Evolutionary conservation across 2,888 invertebrate species (phyloP), one percentile per base, ranked within the genome.

Genomic region (Agonopterix heracliana): DNA sequence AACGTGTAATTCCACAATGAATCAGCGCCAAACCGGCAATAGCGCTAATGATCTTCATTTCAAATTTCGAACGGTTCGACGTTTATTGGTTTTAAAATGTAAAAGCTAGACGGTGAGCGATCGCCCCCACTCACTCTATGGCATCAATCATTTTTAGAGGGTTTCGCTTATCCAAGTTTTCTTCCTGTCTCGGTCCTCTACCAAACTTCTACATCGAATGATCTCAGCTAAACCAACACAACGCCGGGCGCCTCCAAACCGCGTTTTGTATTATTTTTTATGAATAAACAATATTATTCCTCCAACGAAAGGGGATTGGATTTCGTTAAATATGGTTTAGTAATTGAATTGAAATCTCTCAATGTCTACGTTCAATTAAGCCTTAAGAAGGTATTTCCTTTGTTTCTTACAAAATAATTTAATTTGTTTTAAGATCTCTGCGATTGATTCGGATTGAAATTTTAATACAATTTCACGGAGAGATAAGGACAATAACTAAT

Each of bases 141-240:
- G 85, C 89, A 89, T 89, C 89, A 89, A 89, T 89, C 89, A 89
- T 89, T 85, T 85, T 87, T 87, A 81, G 89, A 86, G 88, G 88
- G 89, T 81, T 89, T 89, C 88, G 81, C 78, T 85, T 85, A 85
- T 85, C 86, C 85, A 79, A 84, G 83, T 86, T 87, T 85, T 80
- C 83, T 81, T 82, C 78, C 79, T 77, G 78, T 81, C 77, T 71
- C 70, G 77, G 74, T 77, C 70, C 75, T 78, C 77, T 70, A 73
- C 62, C 75, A 70, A 82, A 84, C 82, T 85, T 85, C 81, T 81
- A 75, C 84, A 80, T 83, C 77, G 85, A 85, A 78, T 84, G 87
- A 88, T 88, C 88, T 86, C 77, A 73, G 75, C 76, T 81, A 81
- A 85, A 83, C 85, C 88, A 84, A 87, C 85, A 82, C 75, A 76